Evolutionary conservation across 2,888 invertebrate genomes (phyloP).

Genomic region (Leptopterna dolabrata): DNA sequence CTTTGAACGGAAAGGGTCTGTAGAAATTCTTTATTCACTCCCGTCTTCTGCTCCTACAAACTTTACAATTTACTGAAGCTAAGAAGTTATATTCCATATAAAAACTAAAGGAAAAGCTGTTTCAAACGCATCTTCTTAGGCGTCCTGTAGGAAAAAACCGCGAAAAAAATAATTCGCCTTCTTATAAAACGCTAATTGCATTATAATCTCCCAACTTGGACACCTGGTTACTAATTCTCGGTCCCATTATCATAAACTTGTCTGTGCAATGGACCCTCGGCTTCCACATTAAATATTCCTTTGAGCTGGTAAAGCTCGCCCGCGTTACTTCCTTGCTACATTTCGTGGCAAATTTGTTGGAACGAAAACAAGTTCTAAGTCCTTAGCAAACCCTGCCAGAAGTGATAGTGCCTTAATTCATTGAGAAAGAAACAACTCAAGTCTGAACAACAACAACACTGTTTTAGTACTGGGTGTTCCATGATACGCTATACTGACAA

Average conservation of each 20-base stretch:
- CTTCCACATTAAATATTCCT: constrained; percentile 11
- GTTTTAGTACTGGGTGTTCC: too few relatives aligned
- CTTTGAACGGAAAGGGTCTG: neutral
- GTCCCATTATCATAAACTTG: constrained; percentile 31
- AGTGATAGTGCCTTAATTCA: too few relatives aligned
- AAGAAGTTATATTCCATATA: neutral
- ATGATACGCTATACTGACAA: too few relatives aligned
- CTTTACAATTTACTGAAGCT: neutral
- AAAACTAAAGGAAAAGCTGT: neutral
- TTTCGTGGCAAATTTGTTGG: neutral
- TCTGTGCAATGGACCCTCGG: neutral
- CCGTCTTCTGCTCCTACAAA: neutral
- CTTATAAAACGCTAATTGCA: constrained; percentile 22
- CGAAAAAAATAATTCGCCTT: neutral
- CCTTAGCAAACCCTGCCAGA: too few relatives aligned
- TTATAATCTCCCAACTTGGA: constrained; percentile 19
- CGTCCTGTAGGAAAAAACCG: neutral
- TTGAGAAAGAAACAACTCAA: too few relatives aligned
- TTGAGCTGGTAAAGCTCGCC: neutral
- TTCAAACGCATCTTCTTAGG: neutral
- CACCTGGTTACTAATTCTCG: constrained; percentile 27
- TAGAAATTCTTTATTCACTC: neutral
- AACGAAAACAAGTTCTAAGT: too few relatives aligned
- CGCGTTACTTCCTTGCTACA: neutral
- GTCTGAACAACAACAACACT: too few relatives aligned